phyloP scores from a whole-genome alignment of 2,113 vertebrate species.

The Aix galericulata region DNA sequence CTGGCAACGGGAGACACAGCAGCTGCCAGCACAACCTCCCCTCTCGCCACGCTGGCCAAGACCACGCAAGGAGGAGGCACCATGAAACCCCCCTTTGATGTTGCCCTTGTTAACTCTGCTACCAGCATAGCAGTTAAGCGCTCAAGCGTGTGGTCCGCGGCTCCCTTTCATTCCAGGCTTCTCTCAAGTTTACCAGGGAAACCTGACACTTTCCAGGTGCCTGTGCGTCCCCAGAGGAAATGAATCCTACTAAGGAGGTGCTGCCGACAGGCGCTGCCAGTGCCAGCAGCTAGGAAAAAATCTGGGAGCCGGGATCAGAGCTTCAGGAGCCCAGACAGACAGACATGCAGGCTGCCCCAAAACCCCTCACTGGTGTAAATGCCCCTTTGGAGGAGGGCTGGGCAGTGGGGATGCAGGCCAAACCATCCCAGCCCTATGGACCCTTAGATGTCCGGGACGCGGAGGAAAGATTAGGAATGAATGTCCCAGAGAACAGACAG shows the following conservation, averaged over 20 bases:
- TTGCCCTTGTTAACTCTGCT: neutral
- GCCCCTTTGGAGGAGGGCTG: neutral
- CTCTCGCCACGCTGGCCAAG: neutral
- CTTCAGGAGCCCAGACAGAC: neutral
- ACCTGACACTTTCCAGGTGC: constrained; percentile 3
- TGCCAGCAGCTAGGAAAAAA: neutral
- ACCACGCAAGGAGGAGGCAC: rapidly evolving
- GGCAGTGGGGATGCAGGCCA: neutral
- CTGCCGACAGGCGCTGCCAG: neutral
- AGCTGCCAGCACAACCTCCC: neutral
- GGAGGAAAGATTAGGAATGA: neutral
- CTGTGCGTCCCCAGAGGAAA: neutral
- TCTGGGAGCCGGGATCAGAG: neutral
- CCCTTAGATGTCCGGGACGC: neutral
- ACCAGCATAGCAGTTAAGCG: neutral
- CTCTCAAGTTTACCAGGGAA: neutral
- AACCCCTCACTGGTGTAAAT: rapidly evolving
- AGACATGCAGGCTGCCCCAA: neutral
- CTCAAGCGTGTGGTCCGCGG: neutral
- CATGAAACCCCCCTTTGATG: neutral
- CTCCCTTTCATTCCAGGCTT: neutral
- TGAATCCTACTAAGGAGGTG: neutral
- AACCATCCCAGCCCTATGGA: neutral
- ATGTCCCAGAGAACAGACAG: neutral
- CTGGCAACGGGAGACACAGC: neutral